Evolutionary conservation across 1,140 invertebrate genomes (phyloP).

Genomic region (Heliconius congener): DNA sequence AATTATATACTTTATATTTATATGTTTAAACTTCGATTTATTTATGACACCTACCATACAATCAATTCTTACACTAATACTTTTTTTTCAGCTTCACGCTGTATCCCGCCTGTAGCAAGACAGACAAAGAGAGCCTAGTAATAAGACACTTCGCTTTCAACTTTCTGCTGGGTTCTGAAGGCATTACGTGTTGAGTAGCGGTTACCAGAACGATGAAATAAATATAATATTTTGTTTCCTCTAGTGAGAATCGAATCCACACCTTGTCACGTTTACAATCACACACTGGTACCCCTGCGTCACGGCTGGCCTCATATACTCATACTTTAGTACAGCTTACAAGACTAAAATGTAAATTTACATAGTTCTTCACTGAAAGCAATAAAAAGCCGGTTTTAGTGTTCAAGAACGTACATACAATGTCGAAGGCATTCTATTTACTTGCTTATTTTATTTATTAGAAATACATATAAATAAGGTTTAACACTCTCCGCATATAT

Average conservation of each 20-base stretch:
- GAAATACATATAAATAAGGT: slow-evolving; percentile 32
- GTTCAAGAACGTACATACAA: slow-evolving; percentile 25
- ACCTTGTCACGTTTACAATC: too few relatives aligned
- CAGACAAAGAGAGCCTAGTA: too few relatives aligned
- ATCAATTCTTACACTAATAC: background rate
- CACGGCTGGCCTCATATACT: background rate
- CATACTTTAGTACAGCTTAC: slow-evolving; percentile 22
- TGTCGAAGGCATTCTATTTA: slow-evolving; percentile 30
- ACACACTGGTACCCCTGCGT: too few relatives aligned
- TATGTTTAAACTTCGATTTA: background rate
- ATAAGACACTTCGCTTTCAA: too few relatives aligned
- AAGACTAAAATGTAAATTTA: slow-evolving; percentile 28
- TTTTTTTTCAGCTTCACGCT: too few relatives aligned
- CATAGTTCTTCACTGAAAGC: slow-evolving; percentile 27
- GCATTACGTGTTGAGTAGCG: too few relatives aligned
- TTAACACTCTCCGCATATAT: slow-evolving; percentile 22
- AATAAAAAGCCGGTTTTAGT: slow-evolving; percentile 33
- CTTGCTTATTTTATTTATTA: slow-evolving; percentile 33
- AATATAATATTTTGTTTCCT: too few relatives aligned
- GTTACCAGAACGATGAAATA: too few relatives aligned
- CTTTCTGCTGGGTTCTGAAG: too few relatives aligned
- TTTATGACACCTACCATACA: background rate
- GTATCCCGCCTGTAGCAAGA: too few relatives aligned
- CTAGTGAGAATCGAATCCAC: too few relatives aligned
- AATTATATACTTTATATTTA: too few relatives aligned